phyloP scores from a whole-genome alignment of 2,113 vertebrate genomes.

The Peromyscus leucopus region DNA sequence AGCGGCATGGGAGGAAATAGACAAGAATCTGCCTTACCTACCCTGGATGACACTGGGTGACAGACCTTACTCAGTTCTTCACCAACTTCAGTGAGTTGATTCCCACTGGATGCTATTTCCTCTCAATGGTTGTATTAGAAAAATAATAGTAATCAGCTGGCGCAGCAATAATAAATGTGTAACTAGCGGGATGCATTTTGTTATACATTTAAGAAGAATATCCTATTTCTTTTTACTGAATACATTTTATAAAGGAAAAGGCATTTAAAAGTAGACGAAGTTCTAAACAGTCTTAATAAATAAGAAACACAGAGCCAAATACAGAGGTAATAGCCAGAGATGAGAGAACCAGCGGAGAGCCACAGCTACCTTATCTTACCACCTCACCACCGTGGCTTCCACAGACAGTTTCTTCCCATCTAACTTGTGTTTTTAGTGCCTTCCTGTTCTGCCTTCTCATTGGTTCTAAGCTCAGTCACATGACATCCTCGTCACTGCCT shows the following conservation, averaged over 20 bases:
- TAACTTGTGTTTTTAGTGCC: no score
- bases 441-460: no score
- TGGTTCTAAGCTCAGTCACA: no score
- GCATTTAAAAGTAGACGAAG: background rate
- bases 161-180: background rate
- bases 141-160: conserved; percentile 9
- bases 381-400: no score
- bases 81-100: background rate
- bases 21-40: background rate
- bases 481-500: no score
- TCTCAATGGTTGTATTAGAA: background rate
- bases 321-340: no score
- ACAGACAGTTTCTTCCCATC: no score
- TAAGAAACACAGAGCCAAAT: no score
- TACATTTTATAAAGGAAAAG: conserved; percentile 10
- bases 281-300: no score
- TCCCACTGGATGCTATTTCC: conserved; percentile 24
- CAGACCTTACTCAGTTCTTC: background rate
- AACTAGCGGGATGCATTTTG: background rate
- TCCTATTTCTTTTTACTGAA: background rate
- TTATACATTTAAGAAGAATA: conserved; percentile 43
- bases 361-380: no score
- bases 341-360: no score
- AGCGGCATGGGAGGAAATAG: background rate
- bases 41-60: background rate